Conservation (phyloP, 2,113 vertebrate genomes). For the Myotis davidii region DNA sequence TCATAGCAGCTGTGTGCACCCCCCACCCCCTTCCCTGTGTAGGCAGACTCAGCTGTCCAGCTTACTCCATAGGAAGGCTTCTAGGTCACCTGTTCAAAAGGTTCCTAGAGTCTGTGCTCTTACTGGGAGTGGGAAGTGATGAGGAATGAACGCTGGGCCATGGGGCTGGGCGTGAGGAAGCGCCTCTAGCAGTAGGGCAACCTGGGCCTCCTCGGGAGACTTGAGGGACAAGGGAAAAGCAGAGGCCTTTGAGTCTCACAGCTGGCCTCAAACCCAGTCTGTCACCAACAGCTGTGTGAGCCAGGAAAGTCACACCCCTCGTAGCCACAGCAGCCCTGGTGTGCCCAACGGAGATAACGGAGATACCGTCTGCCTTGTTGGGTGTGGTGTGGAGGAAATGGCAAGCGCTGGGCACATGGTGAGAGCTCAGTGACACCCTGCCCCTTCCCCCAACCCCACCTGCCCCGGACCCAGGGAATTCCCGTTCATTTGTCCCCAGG, state of each 20-base stretch:
- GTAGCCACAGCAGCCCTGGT: neutral
- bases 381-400: neutral
- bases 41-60: neutral
- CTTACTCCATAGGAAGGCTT: neutral
- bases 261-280: neutral
- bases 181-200: neutral
- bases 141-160: neutral
- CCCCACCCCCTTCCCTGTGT: neutral
- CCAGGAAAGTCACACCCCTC: neutral
- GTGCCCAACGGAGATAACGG: neutral
- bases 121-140: neutral
- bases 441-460: neutral
- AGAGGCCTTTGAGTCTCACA: neutral
- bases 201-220: neutral
- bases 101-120: neutral
- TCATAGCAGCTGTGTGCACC: neutral
- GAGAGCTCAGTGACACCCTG: neutral
- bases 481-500: neutral
- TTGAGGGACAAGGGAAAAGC: neutral
- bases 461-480: neutral
- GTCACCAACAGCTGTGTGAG: neutral
- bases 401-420: neutral
- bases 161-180: neutral
- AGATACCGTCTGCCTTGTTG: rapidly evolving
- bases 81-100: neutral